Evolutionary conservation across 2,888 invertebrate genomes (phyloP), one percentile per base, ranked within the genome.

Genomic region (Ellobium chinense): DNA sequence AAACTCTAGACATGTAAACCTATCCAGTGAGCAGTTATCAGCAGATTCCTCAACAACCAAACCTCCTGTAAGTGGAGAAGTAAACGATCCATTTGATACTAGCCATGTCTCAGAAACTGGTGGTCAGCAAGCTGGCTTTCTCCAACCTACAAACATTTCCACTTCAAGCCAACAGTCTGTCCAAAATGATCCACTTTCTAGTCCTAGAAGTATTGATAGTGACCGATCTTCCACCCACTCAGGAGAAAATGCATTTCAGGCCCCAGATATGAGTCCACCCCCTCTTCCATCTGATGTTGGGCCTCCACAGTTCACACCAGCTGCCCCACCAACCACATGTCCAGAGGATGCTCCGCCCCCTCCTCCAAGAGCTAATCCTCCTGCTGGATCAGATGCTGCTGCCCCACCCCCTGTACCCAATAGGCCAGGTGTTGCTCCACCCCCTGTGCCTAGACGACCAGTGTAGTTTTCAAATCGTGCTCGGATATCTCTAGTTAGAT

Each of bases 381-480:
- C 65, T 18, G 37, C 81, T 3, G 80, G 74, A 18, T 62, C 66
- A 31, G 66, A 60, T 18, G 76, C 66, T 18, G 60, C 12, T 24
- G 68, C 78, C n/a, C 85, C 85, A 14, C 88, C 88, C 5, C 87
- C 87, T 80, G 86, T 88, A 18, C 89, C 89, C 7, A 85, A 73
- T 62, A 82, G 89, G 74, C 85, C 88, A 36, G 69, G 39, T 27
- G 66, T 3, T 24, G 72, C 36, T n/a, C 70, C 75, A 18, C 83
- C 82, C 12, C 84, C 81, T n/a, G 83, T 83, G 7, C 81, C 82
- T 18, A 84, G 83, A 36, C 82, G 83, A 24, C 74, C 83, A 27
- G 39, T 76, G 34, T 70, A 12, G 46, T 46, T 7, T 12, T 46
- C 18, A 18, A 46, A n/a, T n/a, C n/a, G n/a, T n/a, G n/a, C n/a